Evolutionary conservation across 2,113 vertebrate species (phyloP), one percentile per base, ranked within the genome.

Genomic region (Lucifuga dentata): DNA sequence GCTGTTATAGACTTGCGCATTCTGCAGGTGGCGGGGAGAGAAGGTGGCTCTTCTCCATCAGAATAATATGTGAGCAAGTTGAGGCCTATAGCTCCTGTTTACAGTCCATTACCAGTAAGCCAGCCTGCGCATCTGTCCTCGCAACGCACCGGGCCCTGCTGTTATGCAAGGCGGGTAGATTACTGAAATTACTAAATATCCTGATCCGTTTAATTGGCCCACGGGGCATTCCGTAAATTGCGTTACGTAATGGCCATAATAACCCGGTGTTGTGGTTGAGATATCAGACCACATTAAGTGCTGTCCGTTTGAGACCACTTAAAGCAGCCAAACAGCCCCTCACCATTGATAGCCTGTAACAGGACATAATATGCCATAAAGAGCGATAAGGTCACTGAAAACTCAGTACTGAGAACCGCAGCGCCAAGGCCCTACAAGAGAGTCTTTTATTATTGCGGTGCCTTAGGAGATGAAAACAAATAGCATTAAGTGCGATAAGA

Each of bases 11-110:
- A 92, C 90, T 90, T 94, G 94, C 93, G 94, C 94, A 93, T 95
- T 94, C 95, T 96, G 95, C 95, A 96, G 95, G 94, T 95, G 95
- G 93, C 92, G 93, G 83, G 15, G 73, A 75, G 91, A 91, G 92
- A 83, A 87, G 87, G 93, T 93, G 93, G 86, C 81, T 86, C 70
- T 86, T 70, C 87, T 86, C 87, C 87, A 85, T 85, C 84, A 86
- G 61, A 76, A 76, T 86, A 75, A 70, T 61, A 74, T 83, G 11
- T 73, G 80, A 81, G 74, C 81, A 76, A 62, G 68, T 58, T 26
- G 79, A 86, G 90, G 88, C 90, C 91, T 81, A 56, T 44, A 77
- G 68, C 70, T 84, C 60, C 62, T 84, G 83, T 88, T 88, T 82
- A 85, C 80, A 78, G 60, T 76, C 83, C 69, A 56, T 69, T 33